Percentiles rank a stretch among this genome's conserved stretches.
phyloP scores from a whole-genome alignment of 1,140 invertebrate genomes.

The Drosophila lacertosa region DNA sequence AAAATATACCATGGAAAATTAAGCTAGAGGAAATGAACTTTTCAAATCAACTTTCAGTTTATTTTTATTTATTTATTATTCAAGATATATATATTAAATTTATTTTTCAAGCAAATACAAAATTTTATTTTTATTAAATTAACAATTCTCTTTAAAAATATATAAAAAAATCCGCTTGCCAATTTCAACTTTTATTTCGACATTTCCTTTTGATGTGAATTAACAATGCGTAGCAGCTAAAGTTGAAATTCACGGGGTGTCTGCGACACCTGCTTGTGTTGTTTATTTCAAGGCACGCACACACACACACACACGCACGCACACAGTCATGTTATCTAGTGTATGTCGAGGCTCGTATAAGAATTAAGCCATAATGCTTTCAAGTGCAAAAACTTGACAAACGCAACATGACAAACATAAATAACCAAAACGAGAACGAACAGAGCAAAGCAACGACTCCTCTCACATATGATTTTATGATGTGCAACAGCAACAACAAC shows the following conservation, averaged over 20 bases:
- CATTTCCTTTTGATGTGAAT: conserved; percentile 36
- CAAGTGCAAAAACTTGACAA: conserved; percentile 81
- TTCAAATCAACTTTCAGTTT: neutral
- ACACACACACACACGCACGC: neutral
- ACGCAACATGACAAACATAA: conserved; percentile 82
- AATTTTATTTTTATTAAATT: too few species aligned
- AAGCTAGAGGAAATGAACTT: neutral
- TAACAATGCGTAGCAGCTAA: conserved; percentile 48
- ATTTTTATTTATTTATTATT: too few species aligned
- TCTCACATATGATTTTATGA: conserved; percentile 68
- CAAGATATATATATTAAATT: too few species aligned
- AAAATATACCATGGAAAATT: conserved; percentile 17
- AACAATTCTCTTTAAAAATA: too few species aligned
- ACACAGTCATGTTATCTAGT: conserved; percentile 9
- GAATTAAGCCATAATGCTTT: conserved; percentile 81
- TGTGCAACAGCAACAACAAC: conserved; percentile 47
- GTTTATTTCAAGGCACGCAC: conserved; percentile 3
- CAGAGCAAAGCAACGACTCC: conserved; percentile 24
- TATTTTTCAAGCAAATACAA: too few species aligned
- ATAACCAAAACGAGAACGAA: conserved; percentile 67
- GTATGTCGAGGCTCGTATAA: conserved; percentile 61
- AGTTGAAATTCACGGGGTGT: conserved; percentile 31
- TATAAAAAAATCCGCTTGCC: neutral
- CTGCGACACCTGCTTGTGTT: conserved; percentile 28
- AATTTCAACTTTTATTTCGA: conserved; percentile 14